Conservation (phyloP, 2,113 vertebrate species). For the Chionomys nivalis region DNA sequence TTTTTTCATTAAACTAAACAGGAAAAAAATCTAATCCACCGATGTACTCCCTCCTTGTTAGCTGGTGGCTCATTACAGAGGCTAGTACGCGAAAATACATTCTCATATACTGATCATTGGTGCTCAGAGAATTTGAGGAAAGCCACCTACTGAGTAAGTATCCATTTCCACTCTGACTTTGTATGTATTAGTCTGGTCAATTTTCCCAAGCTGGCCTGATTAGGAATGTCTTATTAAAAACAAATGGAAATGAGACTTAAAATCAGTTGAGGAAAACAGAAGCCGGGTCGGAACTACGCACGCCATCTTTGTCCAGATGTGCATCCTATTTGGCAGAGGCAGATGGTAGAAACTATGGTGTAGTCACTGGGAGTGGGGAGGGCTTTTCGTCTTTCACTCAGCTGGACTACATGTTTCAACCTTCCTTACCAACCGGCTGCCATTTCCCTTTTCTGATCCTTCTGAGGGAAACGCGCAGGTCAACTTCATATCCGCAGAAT, state of each 20-base stretch:
- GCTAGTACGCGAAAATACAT: slow-evolving; percentile 69
- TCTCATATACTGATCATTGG: slow-evolving; percentile 46
- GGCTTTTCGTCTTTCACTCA: background rate
- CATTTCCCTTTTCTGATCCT: background rate
- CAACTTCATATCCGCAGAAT: background rate
- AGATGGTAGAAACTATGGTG: background rate
- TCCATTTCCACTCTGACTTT: slow-evolving; percentile 64
- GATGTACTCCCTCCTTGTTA: slow-evolving; percentile 33
- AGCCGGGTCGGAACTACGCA: background rate
- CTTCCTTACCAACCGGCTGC: background rate
- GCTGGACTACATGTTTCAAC: background rate
- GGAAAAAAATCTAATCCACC: background rate
- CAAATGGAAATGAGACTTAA: slow-evolving; percentile 73
- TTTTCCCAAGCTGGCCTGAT: slow-evolving; percentile 49
- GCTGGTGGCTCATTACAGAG: slow-evolving; percentile 72
- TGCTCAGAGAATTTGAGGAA: slow-evolving; percentile 51
- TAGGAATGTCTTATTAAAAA: slow-evolving; percentile 67
- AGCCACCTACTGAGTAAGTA: slow-evolving; percentile 60
- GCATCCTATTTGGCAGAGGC: background rate
- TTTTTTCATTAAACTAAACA: slow-evolving; percentile 60
- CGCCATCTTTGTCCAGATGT: background rate
- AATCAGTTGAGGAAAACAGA: slow-evolving; percentile 68
- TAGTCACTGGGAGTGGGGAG: background rate
- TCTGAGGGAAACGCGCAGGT: background rate
- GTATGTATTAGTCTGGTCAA: slow-evolving; percentile 67